These are phyloP conservation scores for Adelognathus sp. DNA, from an alignment of 2,888 invertebrate species.

Conservation along the genomic window DNA sequence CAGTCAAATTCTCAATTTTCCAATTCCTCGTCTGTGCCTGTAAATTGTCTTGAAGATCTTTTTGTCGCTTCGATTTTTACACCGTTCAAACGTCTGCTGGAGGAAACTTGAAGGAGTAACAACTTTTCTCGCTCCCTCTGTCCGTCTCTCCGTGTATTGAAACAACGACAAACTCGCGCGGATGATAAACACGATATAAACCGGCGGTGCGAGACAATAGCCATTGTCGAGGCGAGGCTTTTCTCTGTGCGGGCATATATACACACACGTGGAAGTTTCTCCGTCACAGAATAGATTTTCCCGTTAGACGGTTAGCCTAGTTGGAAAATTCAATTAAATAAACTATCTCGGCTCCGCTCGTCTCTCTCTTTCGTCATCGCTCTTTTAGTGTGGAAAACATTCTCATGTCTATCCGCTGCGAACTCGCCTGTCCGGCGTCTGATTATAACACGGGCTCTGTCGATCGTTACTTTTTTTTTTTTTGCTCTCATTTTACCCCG, in stretches of 20 bases:
- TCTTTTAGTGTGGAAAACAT: background rate
- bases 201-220: constrained; percentile 54
- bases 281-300: constrained; percentile 62
- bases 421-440: background rate
- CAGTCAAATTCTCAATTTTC: no score
- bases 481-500: background rate
- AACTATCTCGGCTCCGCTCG: constrained; percentile 53
- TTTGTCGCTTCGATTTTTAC: no score
- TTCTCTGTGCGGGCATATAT: background rate
- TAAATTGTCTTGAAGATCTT: no score
- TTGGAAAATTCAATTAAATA: constrained; percentile 76
- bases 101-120: background rate
- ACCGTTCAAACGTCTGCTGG: background rate
- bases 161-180: constrained; percentile 15
- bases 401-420: constrained; percentile 16
- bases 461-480: background rate
- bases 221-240: constrained; percentile 47
- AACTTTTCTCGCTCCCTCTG: background rate
- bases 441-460: constrained; percentile 34
- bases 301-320: constrained; percentile 72
- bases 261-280: constrained; percentile 25
- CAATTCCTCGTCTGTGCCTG: no score
- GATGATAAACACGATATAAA: constrained; percentile 18
- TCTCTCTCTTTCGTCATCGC: constrained; percentile 24
- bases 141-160: background rate